Conservation (phyloP, 2,888 invertebrate species). For the Acanthosepion lycidas region DNA sequence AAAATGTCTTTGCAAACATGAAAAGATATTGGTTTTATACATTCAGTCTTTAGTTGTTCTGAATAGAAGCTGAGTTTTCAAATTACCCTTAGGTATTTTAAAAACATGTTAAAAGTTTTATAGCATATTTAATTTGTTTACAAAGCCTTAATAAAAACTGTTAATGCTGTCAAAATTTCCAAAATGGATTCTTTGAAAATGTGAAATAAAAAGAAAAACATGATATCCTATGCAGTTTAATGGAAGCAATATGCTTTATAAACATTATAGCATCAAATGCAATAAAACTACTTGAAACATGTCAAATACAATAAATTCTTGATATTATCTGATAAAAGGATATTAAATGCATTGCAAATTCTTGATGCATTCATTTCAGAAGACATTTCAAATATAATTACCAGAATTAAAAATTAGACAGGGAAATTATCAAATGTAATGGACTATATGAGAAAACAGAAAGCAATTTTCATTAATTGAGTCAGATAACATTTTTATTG, state of each 20-base stretch:
- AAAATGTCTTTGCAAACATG: too few relatives aligned
- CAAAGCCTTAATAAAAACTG: not conserved
- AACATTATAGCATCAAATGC: not conserved
- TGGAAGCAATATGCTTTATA: not conserved
- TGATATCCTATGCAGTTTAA: not conserved
- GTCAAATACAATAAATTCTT: not conserved
- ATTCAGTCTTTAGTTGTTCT: not conserved
- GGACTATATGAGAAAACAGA: not conserved
- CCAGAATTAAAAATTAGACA: not conserved
- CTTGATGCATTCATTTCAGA: not conserved
- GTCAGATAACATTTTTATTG: not conserved
- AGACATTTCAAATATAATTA: not conserved
- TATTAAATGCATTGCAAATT: slow-evolving; percentile 20
- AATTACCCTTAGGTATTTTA: not conserved
- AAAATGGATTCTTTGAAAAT: slow-evolving; percentile 1
- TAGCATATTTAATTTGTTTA: not conserved
- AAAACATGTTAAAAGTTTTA: not conserved
- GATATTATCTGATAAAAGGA: not conserved
- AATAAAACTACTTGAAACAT: slow-evolving; percentile 7
- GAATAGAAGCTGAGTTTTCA: not conserved
- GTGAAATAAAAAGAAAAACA: not conserved
- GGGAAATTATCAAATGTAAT: not conserved
- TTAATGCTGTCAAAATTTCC: not conserved
- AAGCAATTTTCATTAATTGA: not conserved
- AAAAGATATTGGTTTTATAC: not conserved